These are phyloP conservation scores for Panthera tigris DNA, from an alignment of 2,113 vertebrate genomes.

Conservation along the genomic window DNA sequence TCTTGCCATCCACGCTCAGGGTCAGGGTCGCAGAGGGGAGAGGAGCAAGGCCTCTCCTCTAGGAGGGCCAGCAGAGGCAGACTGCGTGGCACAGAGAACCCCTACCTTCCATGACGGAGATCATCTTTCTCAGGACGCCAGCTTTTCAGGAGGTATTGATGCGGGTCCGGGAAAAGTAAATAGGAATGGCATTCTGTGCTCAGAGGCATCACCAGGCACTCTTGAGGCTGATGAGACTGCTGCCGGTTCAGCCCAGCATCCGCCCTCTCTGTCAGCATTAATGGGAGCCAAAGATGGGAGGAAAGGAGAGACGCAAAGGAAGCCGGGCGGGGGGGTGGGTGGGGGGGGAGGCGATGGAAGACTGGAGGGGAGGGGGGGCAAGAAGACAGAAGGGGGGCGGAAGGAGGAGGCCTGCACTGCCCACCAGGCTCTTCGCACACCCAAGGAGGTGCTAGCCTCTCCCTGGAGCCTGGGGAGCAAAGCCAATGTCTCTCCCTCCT, in stretches of 20 bases:
- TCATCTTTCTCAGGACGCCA: accelerated
- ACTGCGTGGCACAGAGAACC: accelerated
- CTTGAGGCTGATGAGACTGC: not conserved
- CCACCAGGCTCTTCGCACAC: too few species aligned
- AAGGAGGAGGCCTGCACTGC: accelerated
- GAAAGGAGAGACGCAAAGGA: not conserved
- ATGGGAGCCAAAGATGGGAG: not conserved
- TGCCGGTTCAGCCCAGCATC: too few species aligned
- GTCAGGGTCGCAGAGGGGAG: not conserved
- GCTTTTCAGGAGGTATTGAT: not conserved
- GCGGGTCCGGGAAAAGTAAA: not conserved
- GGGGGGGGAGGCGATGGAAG: not conserved
- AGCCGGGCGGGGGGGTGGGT: too few species aligned
- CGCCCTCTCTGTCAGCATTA: too few species aligned
- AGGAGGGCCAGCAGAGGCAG: not conserved
- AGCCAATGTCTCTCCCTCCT: not conserved
- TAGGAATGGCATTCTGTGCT: too few species aligned
- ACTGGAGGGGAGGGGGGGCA: not conserved
- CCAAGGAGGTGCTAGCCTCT: not conserved
- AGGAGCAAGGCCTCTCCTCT: not conserved
- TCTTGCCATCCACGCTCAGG: not conserved
- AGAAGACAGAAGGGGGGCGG: accelerated
- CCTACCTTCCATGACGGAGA: accelerated
- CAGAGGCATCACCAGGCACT: accelerated
- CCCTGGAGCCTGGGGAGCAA: not conserved